Percentiles rank a stretch among this genome's conserved stretches.
Conservation (phyloP, 2,113 vertebrate species). For the Ageneiosus marmoratus region DNA sequence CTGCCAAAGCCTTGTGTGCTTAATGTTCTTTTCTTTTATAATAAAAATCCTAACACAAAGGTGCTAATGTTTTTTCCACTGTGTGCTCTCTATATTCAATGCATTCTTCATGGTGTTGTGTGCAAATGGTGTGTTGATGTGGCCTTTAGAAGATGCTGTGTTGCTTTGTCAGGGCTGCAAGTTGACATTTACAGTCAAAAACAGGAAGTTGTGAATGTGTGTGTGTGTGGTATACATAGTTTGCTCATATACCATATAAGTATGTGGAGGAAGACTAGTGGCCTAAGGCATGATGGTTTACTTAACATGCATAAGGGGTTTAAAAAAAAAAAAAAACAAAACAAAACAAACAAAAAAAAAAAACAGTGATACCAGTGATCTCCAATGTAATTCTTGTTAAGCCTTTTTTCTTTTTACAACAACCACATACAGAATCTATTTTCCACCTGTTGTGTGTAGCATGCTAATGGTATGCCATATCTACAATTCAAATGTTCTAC, state of each 20-base stretch:
- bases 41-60: constrained; percentile 19
- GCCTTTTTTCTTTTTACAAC: not conserved
- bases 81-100: not conserved
- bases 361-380: not conserved
- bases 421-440: not conserved
- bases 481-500: not conserved
- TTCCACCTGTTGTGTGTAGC: not conserved
- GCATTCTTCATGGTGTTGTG: not conserved
- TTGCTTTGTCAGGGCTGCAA: constrained; percentile 7
- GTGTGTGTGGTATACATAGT: not conserved
- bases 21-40: constrained; percentile 43
- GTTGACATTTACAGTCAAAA: constrained; percentile 26
- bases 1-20: constrained; percentile 13
- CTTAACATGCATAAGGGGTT: not conserved
- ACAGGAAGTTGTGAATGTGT: constrained; percentile 21
- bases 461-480: not conserved
- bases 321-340: too few species aligned
- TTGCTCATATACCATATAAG: not conserved
- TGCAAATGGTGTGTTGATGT: constrained; percentile 4
- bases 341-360: too few species aligned
- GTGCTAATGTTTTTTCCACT: not conserved
- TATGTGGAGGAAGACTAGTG: not conserved
- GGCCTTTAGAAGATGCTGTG: constrained; percentile 20
- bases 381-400: not conserved
- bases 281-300: not conserved